phyloP scores from a whole-genome alignment of 2,888 invertebrate genomes.

The Drosophila lacicola region DNA sequence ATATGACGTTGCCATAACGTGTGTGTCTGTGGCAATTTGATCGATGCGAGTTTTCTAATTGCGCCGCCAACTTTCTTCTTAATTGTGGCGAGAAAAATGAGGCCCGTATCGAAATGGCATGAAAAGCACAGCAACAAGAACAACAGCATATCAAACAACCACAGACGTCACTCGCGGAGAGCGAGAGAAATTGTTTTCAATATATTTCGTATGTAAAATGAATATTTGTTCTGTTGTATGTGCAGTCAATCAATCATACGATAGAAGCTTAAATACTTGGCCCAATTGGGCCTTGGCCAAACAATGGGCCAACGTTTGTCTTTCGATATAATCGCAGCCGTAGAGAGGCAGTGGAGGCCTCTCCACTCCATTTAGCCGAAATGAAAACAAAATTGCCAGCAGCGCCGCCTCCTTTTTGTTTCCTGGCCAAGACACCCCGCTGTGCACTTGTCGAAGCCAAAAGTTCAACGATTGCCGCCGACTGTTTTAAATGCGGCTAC shows the following conservation, averaged over 20 bases:
- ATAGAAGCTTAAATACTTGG: constrained; percentile 61
- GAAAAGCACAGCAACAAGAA: constrained; percentile 64
- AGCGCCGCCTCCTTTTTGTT: constrained; percentile 52
- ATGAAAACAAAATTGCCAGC: constrained; percentile 76
- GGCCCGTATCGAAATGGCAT: constrained; percentile 81
- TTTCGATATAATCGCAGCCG: constrained; percentile 50
- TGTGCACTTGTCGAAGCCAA: constrained; percentile 83
- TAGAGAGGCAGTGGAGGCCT: constrained; percentile 1
- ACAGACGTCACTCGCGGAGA: constrained; percentile 37
- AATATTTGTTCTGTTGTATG: constrained; percentile 52
- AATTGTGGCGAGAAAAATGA: constrained; percentile 80
- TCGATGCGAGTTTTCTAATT: constrained; percentile 80
- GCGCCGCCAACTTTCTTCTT: constrained; percentile 77
- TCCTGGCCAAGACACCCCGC: constrained; percentile 69
- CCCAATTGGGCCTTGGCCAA: constrained; percentile 63
- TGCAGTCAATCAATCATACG: constrained; percentile 65
- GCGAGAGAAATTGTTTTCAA: constrained; percentile 64
- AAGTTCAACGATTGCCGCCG: constrained; percentile 75
- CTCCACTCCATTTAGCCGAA: constrained; percentile 64
- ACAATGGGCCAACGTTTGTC: constrained; percentile 57
- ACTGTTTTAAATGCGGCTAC: constrained; percentile 72
- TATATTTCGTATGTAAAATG: constrained; percentile 27
- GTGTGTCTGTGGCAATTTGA: constrained; percentile 57
- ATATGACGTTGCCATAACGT: constrained; percentile 30
- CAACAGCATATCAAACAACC: constrained; percentile 36